Percentiles rank a stretch among this genome's conserved stretches.
These are phyloP conservation scores for Netelia melanura DNA, from an alignment of 2,888 invertebrate species.

Conservation along the genomic window DNA sequence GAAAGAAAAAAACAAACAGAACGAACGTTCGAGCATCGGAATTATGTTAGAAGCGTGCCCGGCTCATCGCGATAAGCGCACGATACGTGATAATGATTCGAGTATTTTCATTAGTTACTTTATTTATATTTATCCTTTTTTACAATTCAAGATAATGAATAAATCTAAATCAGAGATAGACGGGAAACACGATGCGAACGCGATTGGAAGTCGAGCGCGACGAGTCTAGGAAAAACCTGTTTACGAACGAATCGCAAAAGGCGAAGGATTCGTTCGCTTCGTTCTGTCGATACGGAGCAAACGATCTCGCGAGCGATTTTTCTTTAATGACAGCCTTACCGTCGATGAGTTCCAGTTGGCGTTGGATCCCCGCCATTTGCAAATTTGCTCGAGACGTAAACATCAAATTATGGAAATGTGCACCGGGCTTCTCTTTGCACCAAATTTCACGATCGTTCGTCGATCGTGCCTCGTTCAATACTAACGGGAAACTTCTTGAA, in stretches of 20 bases:
- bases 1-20: background rate
- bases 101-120: no score
- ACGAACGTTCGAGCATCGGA: background rate
- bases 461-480: background rate
- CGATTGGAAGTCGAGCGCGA: background rate
- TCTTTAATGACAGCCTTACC: constrained; percentile 33
- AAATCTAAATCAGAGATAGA: background rate
- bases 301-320: constrained; percentile 4
- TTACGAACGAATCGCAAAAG: background rate
- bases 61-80: background rate
- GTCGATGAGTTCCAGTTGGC: constrained; percentile 13
- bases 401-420: background rate
- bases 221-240: constrained; percentile 45
- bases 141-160: background rate
- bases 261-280: background rate
- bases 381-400: constrained; percentile 49
- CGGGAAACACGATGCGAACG: background rate
- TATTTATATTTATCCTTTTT: background rate
- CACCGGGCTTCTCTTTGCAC: background rate
- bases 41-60: constrained; percentile 19
- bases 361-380: constrained; percentile 57
- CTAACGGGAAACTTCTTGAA: background rate
- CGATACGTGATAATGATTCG: background rate
- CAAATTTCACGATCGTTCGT: constrained; percentile 22
- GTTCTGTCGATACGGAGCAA: background rate